A percentile compares a stretch with the other conserved stretches of the same genome.
Evolutionary conservation across 2,797 vertebrate species (phyloP).

Genomic region (Sebastes aleutianus): DNA sequence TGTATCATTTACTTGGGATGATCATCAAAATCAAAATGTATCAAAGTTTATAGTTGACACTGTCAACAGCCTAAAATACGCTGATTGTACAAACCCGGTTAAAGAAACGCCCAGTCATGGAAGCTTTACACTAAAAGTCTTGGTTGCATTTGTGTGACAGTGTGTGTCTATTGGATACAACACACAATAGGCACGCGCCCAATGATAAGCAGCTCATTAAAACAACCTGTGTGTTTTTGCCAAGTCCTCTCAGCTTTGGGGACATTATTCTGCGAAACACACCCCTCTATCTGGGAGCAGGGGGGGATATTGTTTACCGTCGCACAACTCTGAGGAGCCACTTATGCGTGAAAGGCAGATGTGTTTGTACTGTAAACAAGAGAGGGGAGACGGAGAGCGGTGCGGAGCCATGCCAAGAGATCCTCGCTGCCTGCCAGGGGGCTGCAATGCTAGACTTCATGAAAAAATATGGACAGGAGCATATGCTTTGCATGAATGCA

Average conservation of each 20-base stretch:
- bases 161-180: background rate
- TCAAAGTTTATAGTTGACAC: background rate
- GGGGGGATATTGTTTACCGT: conserved; percentile 62
- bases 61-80: background rate
- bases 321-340: conserved; percentile 69
- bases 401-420: conserved; percentile 63
- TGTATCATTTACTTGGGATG: background rate
- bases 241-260: conserved; percentile 63
- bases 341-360: conserved; percentile 77
- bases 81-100: background rate
- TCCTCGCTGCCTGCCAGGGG: conserved; percentile 51
- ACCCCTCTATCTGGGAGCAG: conserved; percentile 59
- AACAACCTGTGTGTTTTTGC: conserved; percentile 57
- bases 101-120: background rate
- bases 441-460: conserved; percentile 41
- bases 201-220: conserved; percentile 64
- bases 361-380: conserved; percentile 77
- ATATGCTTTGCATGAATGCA: conserved; percentile 25
- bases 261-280: conserved; percentile 54
- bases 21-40: background rate
- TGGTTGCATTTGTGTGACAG: background rate
- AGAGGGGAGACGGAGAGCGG: conserved; percentile 52
- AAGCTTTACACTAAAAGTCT: background rate
- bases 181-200: conserved; percentile 20
- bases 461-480: conserved; percentile 37